These are phyloP conservation scores for Thalassaphorura encarpata DNA, from an alignment of 1,140 invertebrate species.

Conservation along the genomic window DNA sequence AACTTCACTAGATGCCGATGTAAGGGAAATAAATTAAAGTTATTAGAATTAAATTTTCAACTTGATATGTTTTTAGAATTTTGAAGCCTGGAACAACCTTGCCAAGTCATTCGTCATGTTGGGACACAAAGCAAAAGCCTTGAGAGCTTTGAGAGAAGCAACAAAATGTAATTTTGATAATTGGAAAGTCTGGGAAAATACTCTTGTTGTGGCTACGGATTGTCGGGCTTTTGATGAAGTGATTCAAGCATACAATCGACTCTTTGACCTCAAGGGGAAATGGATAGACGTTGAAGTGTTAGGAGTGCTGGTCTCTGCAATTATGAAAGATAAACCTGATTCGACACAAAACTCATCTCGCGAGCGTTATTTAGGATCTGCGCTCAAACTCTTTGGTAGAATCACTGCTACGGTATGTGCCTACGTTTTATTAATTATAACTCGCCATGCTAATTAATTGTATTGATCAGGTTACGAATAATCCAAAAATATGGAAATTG, in stretches of 20 bases:
- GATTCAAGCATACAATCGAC: slow-evolving; percentile 68
- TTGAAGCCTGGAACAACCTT: slow-evolving; percentile 96
- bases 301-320: slow-evolving; percentile 57
- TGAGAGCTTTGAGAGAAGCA: slow-evolving; percentile 73
- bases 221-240: slow-evolving; percentile 44
- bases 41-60: slow-evolving; percentile 36
- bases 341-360: slow-evolving; percentile 44
- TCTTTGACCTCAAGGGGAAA: slow-evolving; percentile 61
- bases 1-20: slow-evolving; percentile 70
- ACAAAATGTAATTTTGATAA: slow-evolving; percentile 88
- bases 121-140: slow-evolving; percentile 73
- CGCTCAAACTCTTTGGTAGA: slow-evolving; percentile 67
- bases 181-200: slow-evolving; percentile 97
- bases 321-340: slow-evolving; percentile 53
- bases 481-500: slow-evolving; percentile 63
- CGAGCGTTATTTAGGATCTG: slow-evolving; percentile 44
- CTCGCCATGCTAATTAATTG: not conserved
- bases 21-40: slow-evolving; percentile 36
- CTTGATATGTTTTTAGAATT: slow-evolving; percentile 45
- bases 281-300: slow-evolving; percentile 44
- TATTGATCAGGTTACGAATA: slow-evolving; percentile 45
- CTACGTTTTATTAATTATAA: not conserved
- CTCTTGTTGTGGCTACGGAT: slow-evolving; percentile 69
- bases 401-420: slow-evolving; percentile 54
- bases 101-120: slow-evolving; percentile 83